A percentile compares a stretch with the other conserved stretches of the same genome.
Evolutionary conservation across 2,797 vertebrate genomes (phyloP).

Genomic region (Pygocentrus nattereri): DNA sequence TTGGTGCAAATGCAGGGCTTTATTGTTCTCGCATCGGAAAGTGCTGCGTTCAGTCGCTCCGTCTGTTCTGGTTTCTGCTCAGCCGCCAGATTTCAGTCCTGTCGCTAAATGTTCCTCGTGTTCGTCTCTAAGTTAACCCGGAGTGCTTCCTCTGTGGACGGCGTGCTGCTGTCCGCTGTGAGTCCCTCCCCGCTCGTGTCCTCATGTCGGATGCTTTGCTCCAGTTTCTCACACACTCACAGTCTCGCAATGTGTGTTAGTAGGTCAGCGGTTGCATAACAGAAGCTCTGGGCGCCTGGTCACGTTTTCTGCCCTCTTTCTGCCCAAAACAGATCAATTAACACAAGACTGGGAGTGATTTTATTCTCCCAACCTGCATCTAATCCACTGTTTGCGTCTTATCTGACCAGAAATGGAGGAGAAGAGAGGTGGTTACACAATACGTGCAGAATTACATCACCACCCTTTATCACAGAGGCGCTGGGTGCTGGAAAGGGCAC

Average conservation of each 20-base stretch:
- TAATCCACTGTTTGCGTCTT: not conserved
- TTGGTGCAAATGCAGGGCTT: conserved; percentile 59
- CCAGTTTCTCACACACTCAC: conserved; percentile 70
- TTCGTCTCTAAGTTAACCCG: conserved; percentile 57
- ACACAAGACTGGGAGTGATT: too few relatives aligned
- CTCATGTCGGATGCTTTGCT: conserved; percentile 77
- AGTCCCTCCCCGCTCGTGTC: conserved; percentile 44
- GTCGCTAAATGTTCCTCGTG: not conserved
- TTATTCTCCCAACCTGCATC: not conserved
- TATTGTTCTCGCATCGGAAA: conserved; percentile 12
- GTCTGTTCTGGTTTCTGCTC: conserved; percentile 64
- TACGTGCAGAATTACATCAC: conserved; percentile 6
- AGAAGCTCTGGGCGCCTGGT: conserved; percentile 78
- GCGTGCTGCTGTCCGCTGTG: conserved; percentile 59
- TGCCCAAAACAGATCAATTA: conserved; percentile 24
- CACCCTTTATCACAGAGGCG: not conserved
- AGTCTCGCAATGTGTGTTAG: conserved; percentile 83
- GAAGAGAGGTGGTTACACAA: conserved; percentile 2
- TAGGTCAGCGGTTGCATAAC: conserved; percentile 87
- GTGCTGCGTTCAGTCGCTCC: conserved; percentile 2
- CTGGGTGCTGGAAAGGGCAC: not conserved
- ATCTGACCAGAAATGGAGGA: not conserved
- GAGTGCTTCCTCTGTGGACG: conserved; percentile 54
- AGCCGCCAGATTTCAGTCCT: conserved; percentile 33
- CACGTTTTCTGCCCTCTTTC: conserved; percentile 74